Evolutionary conservation across 2,113 vertebrate species (phyloP).

Genomic region (Salvelinus namaycush): DNA sequence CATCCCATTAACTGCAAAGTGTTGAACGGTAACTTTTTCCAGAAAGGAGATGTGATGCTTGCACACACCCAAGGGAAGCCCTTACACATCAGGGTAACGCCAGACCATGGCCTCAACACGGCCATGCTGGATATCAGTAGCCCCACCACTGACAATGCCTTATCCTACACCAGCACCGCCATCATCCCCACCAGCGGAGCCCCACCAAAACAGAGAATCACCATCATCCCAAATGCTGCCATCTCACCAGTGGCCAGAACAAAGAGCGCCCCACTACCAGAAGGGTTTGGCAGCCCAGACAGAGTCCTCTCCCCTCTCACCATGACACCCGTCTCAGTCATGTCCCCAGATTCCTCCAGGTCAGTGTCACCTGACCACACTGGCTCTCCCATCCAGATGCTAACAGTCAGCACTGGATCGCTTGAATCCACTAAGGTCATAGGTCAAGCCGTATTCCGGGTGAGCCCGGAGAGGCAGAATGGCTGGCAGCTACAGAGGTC

Average conservation of each 20-base stretch:
- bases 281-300: constrained; percentile 75
- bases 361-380: constrained; percentile 86
- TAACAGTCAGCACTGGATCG: constrained; percentile 82
- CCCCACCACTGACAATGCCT: constrained; percentile 81
- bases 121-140: constrained; percentile 94
- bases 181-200: constrained; percentile 86
- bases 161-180: constrained; percentile 91
- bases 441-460: constrained; percentile 80
- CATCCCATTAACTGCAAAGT: constrained; percentile 83
- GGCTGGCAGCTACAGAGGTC: constrained; percentile 88
- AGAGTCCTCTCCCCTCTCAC: constrained; percentile 75
- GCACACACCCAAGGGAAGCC: constrained; percentile 90
- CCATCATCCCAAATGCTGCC: constrained; percentile 87
- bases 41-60: constrained; percentile 83
- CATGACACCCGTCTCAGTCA: constrained; percentile 75
- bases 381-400: constrained; percentile 84
- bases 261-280: constrained; percentile 24
- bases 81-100: constrained; percentile 94
- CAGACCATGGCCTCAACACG: constrained; percentile 89
- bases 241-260: constrained; percentile 31
- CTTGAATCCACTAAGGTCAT: constrained; percentile 81
- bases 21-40: constrained; percentile 63
- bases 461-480: constrained; percentile 83
- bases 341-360: constrained; percentile 83
- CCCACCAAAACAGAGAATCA: constrained; percentile 91